phyloP scores from a whole-genome alignment of 2,113 vertebrate species.

The Semicossyphus pulcher region DNA sequence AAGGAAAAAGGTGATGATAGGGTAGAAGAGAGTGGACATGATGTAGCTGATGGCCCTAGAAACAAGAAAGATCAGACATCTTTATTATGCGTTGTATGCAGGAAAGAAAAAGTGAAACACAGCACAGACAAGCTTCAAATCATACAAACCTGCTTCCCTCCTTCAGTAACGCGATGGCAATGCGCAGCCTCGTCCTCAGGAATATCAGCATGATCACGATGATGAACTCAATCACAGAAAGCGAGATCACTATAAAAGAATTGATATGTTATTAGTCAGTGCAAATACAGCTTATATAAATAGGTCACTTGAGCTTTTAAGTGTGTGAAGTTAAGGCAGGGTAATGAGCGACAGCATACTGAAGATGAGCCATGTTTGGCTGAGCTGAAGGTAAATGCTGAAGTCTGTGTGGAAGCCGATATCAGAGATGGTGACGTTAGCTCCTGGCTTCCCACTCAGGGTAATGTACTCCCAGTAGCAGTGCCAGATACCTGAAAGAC shows the following conservation, averaged over 20 bases:
- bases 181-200: slow-evolving; percentile 88
- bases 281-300: neutral
- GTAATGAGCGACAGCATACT: slow-evolving; percentile 76
- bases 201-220: slow-evolving; percentile 91
- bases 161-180: slow-evolving; percentile 91
- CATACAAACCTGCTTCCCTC: slow-evolving; percentile 94
- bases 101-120: neutral
- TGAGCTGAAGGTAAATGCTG: slow-evolving; percentile 89
- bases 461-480: slow-evolving; percentile 89
- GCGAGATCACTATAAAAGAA: slow-evolving; percentile 88
- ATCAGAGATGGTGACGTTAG: slow-evolving; percentile 87
- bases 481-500: slow-evolving; percentile 89
- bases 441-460: slow-evolving; percentile 82
- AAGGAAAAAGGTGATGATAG: slow-evolving; percentile 92
- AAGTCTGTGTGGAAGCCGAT: slow-evolving; percentile 92
- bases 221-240: slow-evolving; percentile 86
- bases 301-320: neutral
- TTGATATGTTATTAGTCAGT: neutral
- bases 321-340: neutral
- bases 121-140: neutral
- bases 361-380: slow-evolving; percentile 93
- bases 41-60: slow-evolving; percentile 91
- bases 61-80: slow-evolving; percentile 55
- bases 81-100: neutral
- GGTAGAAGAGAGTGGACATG: slow-evolving; percentile 92